Percentiles rank a stretch among this genome's conserved stretches.
Evolutionary conservation across 2,113 vertebrate genomes (phyloP).

Genomic region (Bombycilla garrulus): DNA sequence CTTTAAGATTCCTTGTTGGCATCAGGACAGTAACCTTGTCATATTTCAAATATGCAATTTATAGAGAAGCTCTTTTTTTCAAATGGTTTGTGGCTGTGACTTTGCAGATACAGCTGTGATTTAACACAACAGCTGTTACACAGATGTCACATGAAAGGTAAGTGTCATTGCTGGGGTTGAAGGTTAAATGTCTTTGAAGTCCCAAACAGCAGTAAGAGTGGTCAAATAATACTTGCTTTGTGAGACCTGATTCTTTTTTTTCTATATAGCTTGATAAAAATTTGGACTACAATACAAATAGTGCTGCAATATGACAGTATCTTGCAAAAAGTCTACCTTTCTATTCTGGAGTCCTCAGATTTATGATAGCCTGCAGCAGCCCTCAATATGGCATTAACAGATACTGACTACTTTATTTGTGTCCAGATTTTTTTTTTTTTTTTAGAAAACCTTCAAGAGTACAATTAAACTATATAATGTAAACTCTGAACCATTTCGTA

Average conservation of each 20-base stretch:
- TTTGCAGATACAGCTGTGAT: conserved; percentile 21
- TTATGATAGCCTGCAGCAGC: not conserved
- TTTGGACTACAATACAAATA: not conserved
- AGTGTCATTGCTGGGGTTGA: not conserved
- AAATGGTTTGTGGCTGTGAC: not conserved
- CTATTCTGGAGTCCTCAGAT: not conserved
- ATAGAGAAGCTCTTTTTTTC: not conserved
- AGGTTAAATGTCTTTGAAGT: conserved; percentile 44
- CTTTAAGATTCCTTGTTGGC: not conserved
- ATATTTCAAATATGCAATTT: not conserved
- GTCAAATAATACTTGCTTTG: not conserved
- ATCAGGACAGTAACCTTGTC: not conserved
- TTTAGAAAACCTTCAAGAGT: not conserved
- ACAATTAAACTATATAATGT: not conserved
- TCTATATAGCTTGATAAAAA: not conserved
- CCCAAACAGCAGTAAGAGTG: not conserved
- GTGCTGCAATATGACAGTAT: not conserved
- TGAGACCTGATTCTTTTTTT: not conserved
- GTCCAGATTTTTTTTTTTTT: not conserved
- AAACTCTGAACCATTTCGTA: not conserved
- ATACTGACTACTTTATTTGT: not conserved
- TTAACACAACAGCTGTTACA: conserved; percentile 7
- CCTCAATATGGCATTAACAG: not conserved
- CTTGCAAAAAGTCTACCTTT: not conserved
- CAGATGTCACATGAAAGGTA: conserved; percentile 8